Conservation (phyloP, 2,113 vertebrate species). For the Myocastor coypus region DNA sequence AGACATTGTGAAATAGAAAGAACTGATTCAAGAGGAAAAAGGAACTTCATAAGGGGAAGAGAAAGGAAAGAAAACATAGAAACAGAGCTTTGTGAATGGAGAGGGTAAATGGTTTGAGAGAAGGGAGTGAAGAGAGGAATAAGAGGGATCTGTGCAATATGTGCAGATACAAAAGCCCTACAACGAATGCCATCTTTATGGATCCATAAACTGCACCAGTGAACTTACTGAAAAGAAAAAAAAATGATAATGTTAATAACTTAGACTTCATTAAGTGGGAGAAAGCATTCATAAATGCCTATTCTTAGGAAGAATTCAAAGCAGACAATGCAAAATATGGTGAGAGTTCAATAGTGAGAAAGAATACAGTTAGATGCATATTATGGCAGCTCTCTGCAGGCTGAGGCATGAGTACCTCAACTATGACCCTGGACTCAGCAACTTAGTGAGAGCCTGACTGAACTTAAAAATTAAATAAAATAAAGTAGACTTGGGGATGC, state of each 20-base stretch:
- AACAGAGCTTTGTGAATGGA: too few relatives aligned
- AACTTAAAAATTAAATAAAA: neutral
- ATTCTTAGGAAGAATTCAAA: neutral
- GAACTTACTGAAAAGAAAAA: too few relatives aligned
- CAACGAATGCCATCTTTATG: too few relatives aligned
- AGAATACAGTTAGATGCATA: neutral
- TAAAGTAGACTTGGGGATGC: neutral
- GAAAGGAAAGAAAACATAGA: too few relatives aligned
- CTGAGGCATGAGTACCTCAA: neutral
- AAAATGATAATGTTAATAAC: neutral
- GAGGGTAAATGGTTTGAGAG: too few relatives aligned
- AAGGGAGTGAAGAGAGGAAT: too few relatives aligned
- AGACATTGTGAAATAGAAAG: too few relatives aligned
- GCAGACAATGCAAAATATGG: neutral
- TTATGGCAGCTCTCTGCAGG: neutral
- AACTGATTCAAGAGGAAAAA: too few relatives aligned
- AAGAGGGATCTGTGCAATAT: too few relatives aligned
- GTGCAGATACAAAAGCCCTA: too few relatives aligned
- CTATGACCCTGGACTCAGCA: neutral
- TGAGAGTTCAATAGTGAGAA: neutral
- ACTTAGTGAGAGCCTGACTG: neutral
- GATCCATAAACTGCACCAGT: too few relatives aligned
- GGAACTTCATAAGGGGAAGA: too few relatives aligned
- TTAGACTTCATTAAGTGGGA: neutral
- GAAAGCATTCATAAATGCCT: neutral